Conservation (phyloP, 2,888 invertebrate species). For the Celastrina argiolus region DNA sequence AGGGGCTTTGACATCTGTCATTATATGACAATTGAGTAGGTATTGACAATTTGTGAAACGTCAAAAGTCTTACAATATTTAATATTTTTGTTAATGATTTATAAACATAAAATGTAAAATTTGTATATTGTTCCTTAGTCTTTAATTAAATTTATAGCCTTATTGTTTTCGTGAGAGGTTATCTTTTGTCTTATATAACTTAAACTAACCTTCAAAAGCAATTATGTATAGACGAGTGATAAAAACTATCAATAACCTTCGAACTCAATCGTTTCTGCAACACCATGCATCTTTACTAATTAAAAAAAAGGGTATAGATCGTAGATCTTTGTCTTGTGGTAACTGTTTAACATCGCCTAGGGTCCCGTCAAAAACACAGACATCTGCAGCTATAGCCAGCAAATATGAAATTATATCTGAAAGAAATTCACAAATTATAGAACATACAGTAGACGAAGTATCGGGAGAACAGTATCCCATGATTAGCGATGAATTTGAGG, state of each 20-base stretch:
- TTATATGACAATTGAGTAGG: no score
- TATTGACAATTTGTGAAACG: no score
- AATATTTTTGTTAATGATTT: neutral
- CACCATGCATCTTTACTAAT: slow-evolving; percentile 3
- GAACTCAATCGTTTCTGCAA: neutral
- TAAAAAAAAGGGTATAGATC: slow-evolving; percentile 9
- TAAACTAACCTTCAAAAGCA: slow-evolving; percentile 20
- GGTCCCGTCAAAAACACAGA: slow-evolving; percentile 53
- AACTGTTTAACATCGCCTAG: slow-evolving; percentile 59
- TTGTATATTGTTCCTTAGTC: slow-evolving; percentile 3
- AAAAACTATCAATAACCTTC: slow-evolving; percentile 18
- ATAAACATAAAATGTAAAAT: neutral
- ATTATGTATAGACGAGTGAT: slow-evolving; percentile 21
- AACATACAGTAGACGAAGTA: slow-evolving; percentile 85
- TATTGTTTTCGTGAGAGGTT: slow-evolving; percentile 22
- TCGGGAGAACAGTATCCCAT: slow-evolving; percentile 48
- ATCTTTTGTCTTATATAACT: slow-evolving; percentile 2
- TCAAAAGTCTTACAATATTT: neutral
- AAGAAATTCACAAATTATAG: slow-evolving; percentile 82
- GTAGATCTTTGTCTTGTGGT: slow-evolving; percentile 55
- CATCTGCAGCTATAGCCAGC: slow-evolving; percentile 66
- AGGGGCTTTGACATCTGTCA: neutral
- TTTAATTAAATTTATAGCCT: slow-evolving; percentile 14
- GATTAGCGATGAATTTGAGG: slow-evolving; percentile 80
- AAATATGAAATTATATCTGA: slow-evolving; percentile 86